Evolutionary conservation across 2,888 invertebrate genomes (phyloP), one percentile per base, ranked within the genome.

Genomic region (Agapostemon virescens): DNA sequence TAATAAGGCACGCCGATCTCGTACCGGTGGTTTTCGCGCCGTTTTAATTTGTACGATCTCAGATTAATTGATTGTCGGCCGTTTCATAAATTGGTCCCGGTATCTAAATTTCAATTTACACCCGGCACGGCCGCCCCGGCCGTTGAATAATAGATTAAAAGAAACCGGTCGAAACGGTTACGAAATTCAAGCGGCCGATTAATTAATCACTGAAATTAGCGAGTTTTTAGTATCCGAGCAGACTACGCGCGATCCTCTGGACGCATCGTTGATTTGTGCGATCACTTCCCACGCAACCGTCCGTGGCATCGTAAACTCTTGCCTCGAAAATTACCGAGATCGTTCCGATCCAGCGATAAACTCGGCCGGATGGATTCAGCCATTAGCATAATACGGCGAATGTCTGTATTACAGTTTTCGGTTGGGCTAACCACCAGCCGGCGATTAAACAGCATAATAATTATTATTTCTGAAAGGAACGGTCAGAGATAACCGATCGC

Each of bases 321-420:
- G 55, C 68, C 58, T n/a, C 63, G 75, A 81, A 82, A 81, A 77
- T 78, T 73, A 49, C 74, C 55, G 63, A 36, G 78, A 80, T 78
- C 70, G 81, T 79, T 40, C 17, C 72, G 78, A 78, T 78, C 68
- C 38, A 36, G 42, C 75, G 79, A 86, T 86, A 82, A 86, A 81
- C 66, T 69, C 71, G 70, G 66, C 74, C 83, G 83, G 76, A 82
- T 81, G 83, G 72, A 76, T 69, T 70, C 72, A 40, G 68, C 36
- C 73, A 82, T 84, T 85, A 81, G 61, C 81, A 82, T 84, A 85
- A 86, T 85, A 66, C 78, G 38, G 49, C 2, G 72, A 26, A 63
- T 33, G 74, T 45, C 55, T 69, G 58, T 74, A 70, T 77, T 75
- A 70, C 64, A 69, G 79, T 45, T 74, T 68, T 71, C 77, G 68